phyloP scores from a whole-genome alignment of 2,113 vertebrate species.

The Seriola rivoliana region DNA sequence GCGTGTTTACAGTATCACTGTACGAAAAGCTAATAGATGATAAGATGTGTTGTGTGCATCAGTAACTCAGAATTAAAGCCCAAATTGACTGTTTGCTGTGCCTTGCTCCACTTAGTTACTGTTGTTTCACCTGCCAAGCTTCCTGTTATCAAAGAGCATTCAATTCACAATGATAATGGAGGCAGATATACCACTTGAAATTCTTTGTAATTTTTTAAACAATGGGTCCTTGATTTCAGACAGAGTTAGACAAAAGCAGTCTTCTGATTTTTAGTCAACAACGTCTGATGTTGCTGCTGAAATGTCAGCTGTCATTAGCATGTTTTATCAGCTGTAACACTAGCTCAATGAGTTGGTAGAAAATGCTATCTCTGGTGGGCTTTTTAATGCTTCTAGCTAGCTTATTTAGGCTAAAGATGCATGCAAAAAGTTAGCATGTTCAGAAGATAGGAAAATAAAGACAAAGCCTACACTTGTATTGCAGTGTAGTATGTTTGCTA shows the following conservation, averaged over 20 bases:
- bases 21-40: not conserved
- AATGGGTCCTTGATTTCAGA: not conserved
- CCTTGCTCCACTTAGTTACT: not conserved
- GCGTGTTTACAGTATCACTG: not conserved
- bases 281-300: not conserved
- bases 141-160: not conserved
- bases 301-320: not conserved
- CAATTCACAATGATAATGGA: not conserved
- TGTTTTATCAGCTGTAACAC: not conserved
- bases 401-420: not conserved
- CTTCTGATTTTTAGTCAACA: not conserved
- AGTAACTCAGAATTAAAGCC: constrained; percentile 3
- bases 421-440: not conserved
- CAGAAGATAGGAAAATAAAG: not conserved
- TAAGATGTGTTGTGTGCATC: not conserved
- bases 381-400: not conserved
- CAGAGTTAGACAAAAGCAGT: not conserved
- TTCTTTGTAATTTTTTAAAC: not conserved
- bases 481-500: not conserved
- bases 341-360: not conserved
- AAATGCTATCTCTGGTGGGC: not conserved
- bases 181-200: not conserved
- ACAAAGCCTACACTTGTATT: not conserved
- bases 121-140: not conserved
- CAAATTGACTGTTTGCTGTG: not conserved